Evolutionary conservation across 2,797 vertebrate species (phyloP), one percentile per base, ranked within the genome.

Genomic region (Pogonophryne albipinna): DNA sequence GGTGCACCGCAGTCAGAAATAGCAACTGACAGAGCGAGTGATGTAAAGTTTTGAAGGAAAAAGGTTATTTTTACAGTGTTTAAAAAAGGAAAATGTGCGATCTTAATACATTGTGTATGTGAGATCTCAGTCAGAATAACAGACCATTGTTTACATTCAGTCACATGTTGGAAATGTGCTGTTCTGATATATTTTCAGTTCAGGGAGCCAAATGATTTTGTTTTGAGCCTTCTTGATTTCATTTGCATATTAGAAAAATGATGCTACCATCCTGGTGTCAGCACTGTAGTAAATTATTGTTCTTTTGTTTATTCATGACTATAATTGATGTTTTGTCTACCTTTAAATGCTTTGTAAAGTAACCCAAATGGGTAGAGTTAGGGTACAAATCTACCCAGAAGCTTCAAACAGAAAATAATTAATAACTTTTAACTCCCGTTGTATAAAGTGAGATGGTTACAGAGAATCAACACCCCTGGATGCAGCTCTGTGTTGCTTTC

Each of bases 401-500:
- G 61, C 71, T 67, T 63, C 13, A 47, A 78, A 74, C 57, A 55
- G 15, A n/a, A 2, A 44, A 56, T 38, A 50, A 20, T 11, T 12
- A 19, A 61, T 61, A 61, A 57, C 56, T 12, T 47, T 27, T 12
- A 10, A 16, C 53, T 14, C 42, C 63, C 67, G 76, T 84, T 64
- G 71, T 67, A 63, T 74, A 78, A 79, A 31, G 71, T 41, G 38
- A 80, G 79, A 72, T 45, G 51, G 61, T 61, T 74, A 77, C 74
- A 78, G 74, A 69, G 71, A 73, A 65, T 77, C 66, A 44, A 52
- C 81, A 74, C 66, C 56, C 34, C 60, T 59, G 63, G 64, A 76
- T 14, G 62, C 86, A 80, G 85, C 81, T 74, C 55, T 6, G 65
- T 56, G 66, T 79, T 85, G 62, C 65, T 71, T 70, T 80, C 68